Evolutionary conservation across 2,888 invertebrate species (phyloP).

Genomic region (Periphyllus acericola): DNA sequence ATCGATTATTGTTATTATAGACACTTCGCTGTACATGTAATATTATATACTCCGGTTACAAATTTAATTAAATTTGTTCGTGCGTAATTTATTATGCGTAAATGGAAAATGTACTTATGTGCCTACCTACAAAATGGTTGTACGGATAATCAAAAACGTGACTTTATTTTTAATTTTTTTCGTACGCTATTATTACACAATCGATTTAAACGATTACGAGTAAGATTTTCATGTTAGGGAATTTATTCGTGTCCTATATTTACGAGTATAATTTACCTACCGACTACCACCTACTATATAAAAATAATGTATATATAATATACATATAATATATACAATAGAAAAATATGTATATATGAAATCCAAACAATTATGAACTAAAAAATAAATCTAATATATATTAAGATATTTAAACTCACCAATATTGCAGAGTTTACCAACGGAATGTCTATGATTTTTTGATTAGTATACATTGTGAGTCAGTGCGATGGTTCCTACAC

Average conservation of each 20-base stretch:
- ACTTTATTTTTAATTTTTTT: constrained; percentile 1
- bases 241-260: not conserved
- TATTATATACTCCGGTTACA: not conserved
- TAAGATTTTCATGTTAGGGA: not conserved
- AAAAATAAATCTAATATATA: too few species aligned
- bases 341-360: too few species aligned
- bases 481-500: too few species aligned
- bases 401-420: too few species aligned
- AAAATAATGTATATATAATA: too few species aligned
- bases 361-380: too few species aligned
- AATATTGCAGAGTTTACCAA: too few species aligned
- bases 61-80: not conserved
- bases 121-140: not conserved
- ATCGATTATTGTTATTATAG: not conserved
- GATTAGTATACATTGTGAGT: too few species aligned
- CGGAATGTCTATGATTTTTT: too few species aligned
- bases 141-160: constrained; percentile 1
- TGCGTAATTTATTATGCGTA: not conserved
- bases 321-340: too few species aligned
- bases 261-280: too few species aligned
- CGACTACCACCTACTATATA: too few species aligned
- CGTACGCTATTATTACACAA: not conserved
- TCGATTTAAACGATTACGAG: not conserved
- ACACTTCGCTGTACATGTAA: not conserved
- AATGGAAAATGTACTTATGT: not conserved